Evolutionary conservation across 2,797 vertebrate genomes (phyloP), one percentile per base, ranked within the genome.

Genomic region (Etheostoma perlongum): DNA sequence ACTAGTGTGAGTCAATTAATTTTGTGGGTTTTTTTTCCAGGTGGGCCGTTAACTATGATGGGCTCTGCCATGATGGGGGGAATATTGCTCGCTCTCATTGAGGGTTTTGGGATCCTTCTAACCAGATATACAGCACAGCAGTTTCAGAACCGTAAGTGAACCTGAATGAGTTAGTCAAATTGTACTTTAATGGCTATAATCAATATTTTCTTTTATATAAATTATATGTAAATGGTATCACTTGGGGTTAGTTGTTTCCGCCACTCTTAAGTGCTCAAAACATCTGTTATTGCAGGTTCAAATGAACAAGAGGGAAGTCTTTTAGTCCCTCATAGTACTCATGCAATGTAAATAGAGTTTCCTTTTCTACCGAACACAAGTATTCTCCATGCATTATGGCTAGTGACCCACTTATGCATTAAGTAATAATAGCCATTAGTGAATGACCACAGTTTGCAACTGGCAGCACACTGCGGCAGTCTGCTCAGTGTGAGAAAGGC

Each of bases 61-160:
- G 97, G 97, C 54, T 98, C 97, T 0, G 97, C 96, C 4, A 95
- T 97, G 96, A 96, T 98, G 96, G 97, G 96, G 0, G 84, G 97
- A 47, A 84, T 96, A 91, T 91, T 98, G 21, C 87, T 98, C 23
- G 96, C 97, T 48, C 94, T 98, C 25, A 97, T 98, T 8, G 97
- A 98, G 83, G 97, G 97, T 1, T 94, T 97, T 30, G 96, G 96
- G n/a, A 97, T 98, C 83, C 94, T 98, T n/a, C 92, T 98, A 6
- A 98, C 96, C 61, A 95, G 96, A 91, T 97, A 97, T 80, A 97
- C 97, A 2, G 95, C 96, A 3, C 95, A 95, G 77, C 97, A 97
- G 79, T 98, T 97, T 91, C 96, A 96, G 85, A 97, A 97, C 72
- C 88, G 97, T 98, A 84, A 97, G 97, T 93, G 13, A 70, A 52